Percentiles rank a stretch among this genome's conserved stretches.
Evolutionary conservation across 2,888 invertebrate genomes (phyloP).

Genomic region (Invenusta paracnida): DNA sequence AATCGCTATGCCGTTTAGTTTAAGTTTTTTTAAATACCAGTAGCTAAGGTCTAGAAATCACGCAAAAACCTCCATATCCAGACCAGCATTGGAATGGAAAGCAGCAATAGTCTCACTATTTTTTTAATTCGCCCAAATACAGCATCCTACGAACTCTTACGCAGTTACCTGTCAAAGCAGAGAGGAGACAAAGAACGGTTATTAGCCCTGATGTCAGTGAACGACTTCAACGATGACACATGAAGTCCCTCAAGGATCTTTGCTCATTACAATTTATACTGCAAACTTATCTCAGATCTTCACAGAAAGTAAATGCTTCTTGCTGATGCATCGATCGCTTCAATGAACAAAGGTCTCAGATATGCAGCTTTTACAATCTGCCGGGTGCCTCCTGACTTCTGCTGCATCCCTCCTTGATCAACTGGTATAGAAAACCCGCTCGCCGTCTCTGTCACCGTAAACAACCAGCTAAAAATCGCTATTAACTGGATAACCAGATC

Average conservation of each 20-base stretch:
- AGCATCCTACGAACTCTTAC: background rate
- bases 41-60: background rate
- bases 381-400: background rate
- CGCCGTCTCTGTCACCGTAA: background rate
- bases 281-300: background rate
- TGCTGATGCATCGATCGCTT: background rate
- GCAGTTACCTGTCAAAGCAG: background rate
- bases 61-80: background rate
- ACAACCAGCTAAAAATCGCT: background rate
- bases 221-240: background rate
- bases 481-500: too few species aligned
- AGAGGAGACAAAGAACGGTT: background rate
- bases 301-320: background rate
- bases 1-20: background rate
- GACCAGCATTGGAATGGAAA: background rate
- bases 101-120: background rate
- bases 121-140: background rate
- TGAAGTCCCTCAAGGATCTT: background rate
- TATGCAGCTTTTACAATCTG: slow-evolving; percentile 3
- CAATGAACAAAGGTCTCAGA: background rate
- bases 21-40: background rate
- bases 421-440: background rate
- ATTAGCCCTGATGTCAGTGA: background rate
- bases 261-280: too few species aligned
- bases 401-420: slow-evolving; percentile 11